Conservation (phyloP, 2,888 invertebrate species). For the Eulithis prunata region DNA sequence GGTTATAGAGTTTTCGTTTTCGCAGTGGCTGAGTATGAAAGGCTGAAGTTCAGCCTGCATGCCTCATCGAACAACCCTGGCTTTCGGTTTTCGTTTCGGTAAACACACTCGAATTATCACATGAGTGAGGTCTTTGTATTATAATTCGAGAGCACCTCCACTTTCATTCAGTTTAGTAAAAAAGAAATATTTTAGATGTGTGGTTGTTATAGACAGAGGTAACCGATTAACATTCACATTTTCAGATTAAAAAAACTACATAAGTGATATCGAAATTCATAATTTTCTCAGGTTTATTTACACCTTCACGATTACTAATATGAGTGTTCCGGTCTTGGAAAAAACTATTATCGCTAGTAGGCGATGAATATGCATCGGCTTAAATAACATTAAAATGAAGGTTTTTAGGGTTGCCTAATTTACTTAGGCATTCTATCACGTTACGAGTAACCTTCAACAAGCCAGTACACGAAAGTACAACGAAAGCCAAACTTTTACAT, state of each 20-base stretch:
- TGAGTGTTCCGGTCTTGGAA: no score
- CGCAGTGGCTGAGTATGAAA: conserved; percentile 18
- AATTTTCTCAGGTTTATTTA: no score
- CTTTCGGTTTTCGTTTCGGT: conserved; percentile 31
- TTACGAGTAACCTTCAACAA: not conserved
- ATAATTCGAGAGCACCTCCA: conserved; percentile 26
- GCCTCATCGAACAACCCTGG: conserved; percentile 40
- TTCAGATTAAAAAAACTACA: no score
- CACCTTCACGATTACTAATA: no score
- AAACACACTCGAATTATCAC: conserved; percentile 38
- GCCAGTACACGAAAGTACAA: not conserved
- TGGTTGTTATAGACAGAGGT: no score
- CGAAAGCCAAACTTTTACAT: not conserved
- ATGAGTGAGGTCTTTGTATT: conserved; percentile 28
- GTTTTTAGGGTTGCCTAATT: not conserved
- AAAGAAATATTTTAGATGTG: no score
- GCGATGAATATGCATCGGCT: not conserved
- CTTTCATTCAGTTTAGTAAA: conserved; percentile 18
- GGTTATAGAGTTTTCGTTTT: conserved; percentile 25
- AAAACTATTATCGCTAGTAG: no score
- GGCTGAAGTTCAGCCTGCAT: conserved; percentile 30
- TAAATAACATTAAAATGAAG: no score
- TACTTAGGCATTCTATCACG: not conserved
- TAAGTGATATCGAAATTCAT: no score
- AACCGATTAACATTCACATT: no score